Evolutionary conservation across 2,797 vertebrate species (phyloP), one percentile per base, ranked within the genome.

Genomic region (Nyctalus aviator): DNA sequence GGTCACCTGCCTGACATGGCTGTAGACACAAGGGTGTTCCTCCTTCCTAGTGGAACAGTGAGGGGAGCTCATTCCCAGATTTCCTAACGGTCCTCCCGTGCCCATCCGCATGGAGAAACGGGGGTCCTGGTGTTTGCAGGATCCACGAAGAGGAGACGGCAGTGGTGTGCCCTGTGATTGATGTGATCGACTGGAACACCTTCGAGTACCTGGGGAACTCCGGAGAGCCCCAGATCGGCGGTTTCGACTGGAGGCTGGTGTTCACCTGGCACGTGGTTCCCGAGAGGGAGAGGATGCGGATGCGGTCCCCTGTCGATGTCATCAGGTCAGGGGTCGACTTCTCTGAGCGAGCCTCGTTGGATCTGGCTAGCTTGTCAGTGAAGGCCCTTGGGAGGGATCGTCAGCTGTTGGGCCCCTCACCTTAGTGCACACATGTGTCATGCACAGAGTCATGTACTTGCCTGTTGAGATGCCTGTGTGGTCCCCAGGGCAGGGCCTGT

Each of bases 131-230:
- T 95, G 6, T 86, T 90, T 59, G 11, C 97, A 99, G 99, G 98
- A 99, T 99, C 96, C 98, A 98, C 0, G 99, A 99, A 96, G 98
- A 99, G 96, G 99, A 99, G 59, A 97, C 98, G 0, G 99, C 99
- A 7, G 99, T 99, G 5, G 99, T 99, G 91, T 99, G 99, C 94
- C 99, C 99, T 0, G 99, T 99, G 93, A 99, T 99, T 1, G 99
- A 99, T 46, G 99, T 99, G 75, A 99, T 99, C 46, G 99, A 99
- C 97, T 99, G 99, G 99, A 99, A 99, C 98, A 99, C 99, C 12
- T 99, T 99, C 79, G 98, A 99, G 97, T 99, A 99, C 96, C 96
- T 99, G 96, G 99, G 99, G 90, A 99, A 99, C 97, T 13, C 99
- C 0, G 99, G 99, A 1, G 99, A 99, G 88, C 99, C 99, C 79